Percentiles rank a stretch among this genome's conserved stretches.
Conservation (phyloP, 92 coral and sea anemone species). For the Metridium senile region DNA sequence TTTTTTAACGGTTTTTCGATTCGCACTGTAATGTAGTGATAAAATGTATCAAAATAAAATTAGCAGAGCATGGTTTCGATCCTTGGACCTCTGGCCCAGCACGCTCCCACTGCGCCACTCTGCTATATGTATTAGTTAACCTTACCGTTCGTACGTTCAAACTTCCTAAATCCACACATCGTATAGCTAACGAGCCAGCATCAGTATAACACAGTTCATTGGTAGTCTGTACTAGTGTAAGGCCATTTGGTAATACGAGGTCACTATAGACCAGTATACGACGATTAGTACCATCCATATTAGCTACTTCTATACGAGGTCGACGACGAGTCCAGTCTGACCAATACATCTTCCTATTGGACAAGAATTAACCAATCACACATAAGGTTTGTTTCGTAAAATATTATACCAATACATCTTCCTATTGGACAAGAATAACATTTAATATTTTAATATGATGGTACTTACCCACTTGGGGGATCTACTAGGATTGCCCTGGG, state of each 20-base stretch:
- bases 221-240: constrained; percentile 78
- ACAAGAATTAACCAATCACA: constrained; percentile 10
- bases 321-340: constrained; percentile 92
- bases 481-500: constrained; percentile 95
- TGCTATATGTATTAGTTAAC: too few relatives aligned
- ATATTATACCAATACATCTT: too few relatives aligned
- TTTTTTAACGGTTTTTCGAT: too few relatives aligned
- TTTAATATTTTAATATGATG: too few relatives aligned
- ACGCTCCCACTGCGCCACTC: background rate
- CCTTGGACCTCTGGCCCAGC: background rate
- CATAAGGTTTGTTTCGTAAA: constrained; percentile 4
- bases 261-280: constrained; percentile 67
- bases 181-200: constrained; percentile 80
- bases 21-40: too few relatives aligned
- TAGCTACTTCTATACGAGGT: constrained; percentile 91
- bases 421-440: background rate
- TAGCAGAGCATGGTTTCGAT: background rate
- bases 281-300: constrained; percentile 89
- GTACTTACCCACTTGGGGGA: constrained; percentile 88
- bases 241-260: constrained; percentile 87
- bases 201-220: constrained; percentile 96
- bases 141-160: constrained; percentile 54
- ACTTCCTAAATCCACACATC: constrained; percentile 78
- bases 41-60: background rate
- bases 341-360: constrained; percentile 91